A percentile compares a stretch with the other conserved stretches of the same genome.
Conservation (phyloP, 2,113 vertebrate genomes). For the Ivindomyrus marchei region DNA sequence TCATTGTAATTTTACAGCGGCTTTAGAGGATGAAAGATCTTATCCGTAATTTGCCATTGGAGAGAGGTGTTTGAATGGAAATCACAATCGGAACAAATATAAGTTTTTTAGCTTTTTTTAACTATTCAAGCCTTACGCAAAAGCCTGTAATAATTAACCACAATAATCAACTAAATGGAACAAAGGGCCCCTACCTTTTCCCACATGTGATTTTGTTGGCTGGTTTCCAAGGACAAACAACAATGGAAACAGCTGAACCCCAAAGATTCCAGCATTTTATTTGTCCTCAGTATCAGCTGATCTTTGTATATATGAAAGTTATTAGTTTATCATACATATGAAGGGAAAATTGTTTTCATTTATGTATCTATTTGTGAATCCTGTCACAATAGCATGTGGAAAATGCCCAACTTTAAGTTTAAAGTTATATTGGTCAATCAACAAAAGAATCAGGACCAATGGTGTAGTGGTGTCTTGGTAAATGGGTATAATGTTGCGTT, state of each 20-base stretch:
- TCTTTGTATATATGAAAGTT: neutral
- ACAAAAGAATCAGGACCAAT: neutral
- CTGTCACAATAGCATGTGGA: neutral
- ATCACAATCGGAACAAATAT: neutral
- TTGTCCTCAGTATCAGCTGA: neutral
- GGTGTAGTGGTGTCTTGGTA: neutral
- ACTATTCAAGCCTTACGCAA: neutral
- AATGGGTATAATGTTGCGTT: neutral
- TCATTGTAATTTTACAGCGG: neutral
- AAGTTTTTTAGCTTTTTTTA: neutral
- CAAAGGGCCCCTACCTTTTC: neutral
- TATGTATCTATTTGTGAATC: neutral
- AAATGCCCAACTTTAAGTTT: neutral
- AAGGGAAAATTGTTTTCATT: neutral
- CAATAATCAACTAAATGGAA: neutral
- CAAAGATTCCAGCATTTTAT: neutral
- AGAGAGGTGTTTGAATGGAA: neutral
- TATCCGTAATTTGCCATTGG: neutral
- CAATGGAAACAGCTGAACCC: neutral
- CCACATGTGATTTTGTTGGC: neutral
- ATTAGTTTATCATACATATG: neutral
- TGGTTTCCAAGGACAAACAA: neutral
- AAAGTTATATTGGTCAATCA: neutral
- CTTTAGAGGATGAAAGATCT: neutral
- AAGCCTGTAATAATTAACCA: neutral